Percentiles rank a stretch among this genome's conserved stretches.
Evolutionary conservation across 2,797 vertebrate species (phyloP).

Genomic region (Vireo griseus): DNA sequence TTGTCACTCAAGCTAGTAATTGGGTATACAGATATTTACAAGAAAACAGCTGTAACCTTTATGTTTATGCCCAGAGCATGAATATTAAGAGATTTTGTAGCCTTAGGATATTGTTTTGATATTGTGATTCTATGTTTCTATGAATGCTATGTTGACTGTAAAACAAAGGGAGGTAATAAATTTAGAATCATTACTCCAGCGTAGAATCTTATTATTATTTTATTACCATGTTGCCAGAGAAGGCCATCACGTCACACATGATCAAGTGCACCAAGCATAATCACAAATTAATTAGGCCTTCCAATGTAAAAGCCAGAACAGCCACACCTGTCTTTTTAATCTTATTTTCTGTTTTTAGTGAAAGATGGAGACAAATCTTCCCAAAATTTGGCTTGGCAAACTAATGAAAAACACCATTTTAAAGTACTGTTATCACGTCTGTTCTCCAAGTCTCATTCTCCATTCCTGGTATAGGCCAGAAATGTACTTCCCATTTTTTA

Average conservation of each 20-base stretch:
- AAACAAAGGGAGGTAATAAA: background rate
- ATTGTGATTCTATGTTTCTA: background rate
- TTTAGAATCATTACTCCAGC: background rate
- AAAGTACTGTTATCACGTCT: background rate
- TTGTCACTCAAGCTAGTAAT: background rate
- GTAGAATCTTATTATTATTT: background rate
- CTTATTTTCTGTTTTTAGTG: background rate
- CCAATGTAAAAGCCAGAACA: background rate
- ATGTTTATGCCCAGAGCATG: background rate
- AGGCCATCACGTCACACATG: background rate
- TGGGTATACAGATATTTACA: background rate
- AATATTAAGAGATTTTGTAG: background rate
- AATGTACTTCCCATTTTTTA: background rate
- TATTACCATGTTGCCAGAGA: background rate
- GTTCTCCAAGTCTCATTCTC: background rate
- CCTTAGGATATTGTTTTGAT: background rate
- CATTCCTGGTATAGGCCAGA: background rate
- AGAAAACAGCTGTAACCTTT: background rate
- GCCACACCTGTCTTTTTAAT: background rate
- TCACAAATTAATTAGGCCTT: background rate
- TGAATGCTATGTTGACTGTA: background rate
- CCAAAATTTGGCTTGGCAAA: background rate
- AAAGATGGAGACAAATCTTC: background rate
- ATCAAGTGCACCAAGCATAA: background rate
- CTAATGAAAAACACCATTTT: background rate